Conservation (phyloP, 2,113 vertebrate species). For the Picathartes gymnocephalus region DNA sequence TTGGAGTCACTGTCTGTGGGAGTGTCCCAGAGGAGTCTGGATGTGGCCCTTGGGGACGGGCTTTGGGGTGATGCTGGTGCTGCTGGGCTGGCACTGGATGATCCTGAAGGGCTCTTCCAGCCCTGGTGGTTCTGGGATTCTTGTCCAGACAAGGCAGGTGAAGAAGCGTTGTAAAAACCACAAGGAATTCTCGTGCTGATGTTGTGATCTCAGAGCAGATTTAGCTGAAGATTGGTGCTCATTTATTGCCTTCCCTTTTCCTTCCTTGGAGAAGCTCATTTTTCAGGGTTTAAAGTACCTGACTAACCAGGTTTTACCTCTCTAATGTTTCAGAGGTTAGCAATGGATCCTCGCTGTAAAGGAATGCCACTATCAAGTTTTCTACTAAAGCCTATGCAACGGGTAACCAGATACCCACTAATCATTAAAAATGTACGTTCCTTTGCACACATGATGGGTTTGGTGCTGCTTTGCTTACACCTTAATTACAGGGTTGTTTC, state of each 20-base stretch:
- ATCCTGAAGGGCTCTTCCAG: background rate
- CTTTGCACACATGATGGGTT: background rate
- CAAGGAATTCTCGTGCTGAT: background rate
- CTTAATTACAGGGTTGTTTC: background rate
- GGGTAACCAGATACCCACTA: constrained; percentile 96
- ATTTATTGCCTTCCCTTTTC: background rate
- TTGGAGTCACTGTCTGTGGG: fast-evolving
- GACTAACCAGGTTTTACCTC: constrained; percentile 35
- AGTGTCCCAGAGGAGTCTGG: background rate
- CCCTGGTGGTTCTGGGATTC: background rate
- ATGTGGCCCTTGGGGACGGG: background rate
- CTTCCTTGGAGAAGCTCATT: background rate
- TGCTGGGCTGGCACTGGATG: background rate
- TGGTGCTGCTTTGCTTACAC: constrained; percentile 16
- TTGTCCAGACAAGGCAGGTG: background rate
- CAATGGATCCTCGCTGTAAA: constrained; percentile 97
- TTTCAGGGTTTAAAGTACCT: background rate
- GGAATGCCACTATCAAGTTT: constrained; percentile 98
- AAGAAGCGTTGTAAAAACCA: background rate
- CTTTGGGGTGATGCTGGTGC: background rate
- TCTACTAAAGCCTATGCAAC: constrained; percentile 98
- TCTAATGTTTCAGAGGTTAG: constrained; percentile 84
- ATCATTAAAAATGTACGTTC: constrained; percentile 95
- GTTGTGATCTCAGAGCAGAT: background rate
- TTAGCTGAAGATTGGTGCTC: background rate